Evolutionary conservation across 2,888 invertebrate species (phyloP), one percentile per base, ranked within the genome.

Genomic region (Idaea aversata): DNA sequence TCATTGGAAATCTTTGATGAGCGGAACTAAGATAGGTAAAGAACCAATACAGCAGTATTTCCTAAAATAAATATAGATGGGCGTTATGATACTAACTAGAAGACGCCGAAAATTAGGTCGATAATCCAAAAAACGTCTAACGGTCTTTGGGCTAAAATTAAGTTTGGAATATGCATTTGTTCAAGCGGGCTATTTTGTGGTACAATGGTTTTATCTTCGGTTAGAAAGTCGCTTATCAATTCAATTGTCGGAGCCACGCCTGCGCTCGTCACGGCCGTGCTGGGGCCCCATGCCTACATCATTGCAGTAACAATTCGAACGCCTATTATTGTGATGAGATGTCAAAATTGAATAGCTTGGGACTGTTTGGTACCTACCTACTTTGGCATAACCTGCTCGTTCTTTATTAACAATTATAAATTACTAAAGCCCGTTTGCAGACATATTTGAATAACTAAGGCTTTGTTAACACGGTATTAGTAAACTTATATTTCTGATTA

Each of bases 141-240:
- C 47, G 47, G 47, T 47, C 10, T 47, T 4, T 1, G 10, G 47
- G 5, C 47, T 47, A 47, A 47, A 47, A 47, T 47, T 47, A 47
- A 47, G 10, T 47, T 47, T 47, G 13, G 13, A 47, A 47, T 47
- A 47, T 47, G 47, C 47, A 47, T 47, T 47, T 47, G 58, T 61
- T 25, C 61, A 60, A 65, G 64, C 63, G 60, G 65, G 64, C 65
- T 64, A 63, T 70, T 67, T 66, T 61, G 63, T 63, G 64, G 47
- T 63, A 70, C 72, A 70, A 69, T 65, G 72, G 68, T 68, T 69
- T 74, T 69, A 75, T 70, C 70, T 79, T 76, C 76, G 76, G 77
- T 78, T 88, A 88, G 89, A 91, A 90, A 90, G 89, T 86, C 79
- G 79, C 85, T 88, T 90, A 89, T 90, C 89, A 86, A 88, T 90